These are phyloP conservation scores for Colinus virginianus DNA, from an alignment of 2,113 vertebrate species.

Conservation along the genomic window DNA sequence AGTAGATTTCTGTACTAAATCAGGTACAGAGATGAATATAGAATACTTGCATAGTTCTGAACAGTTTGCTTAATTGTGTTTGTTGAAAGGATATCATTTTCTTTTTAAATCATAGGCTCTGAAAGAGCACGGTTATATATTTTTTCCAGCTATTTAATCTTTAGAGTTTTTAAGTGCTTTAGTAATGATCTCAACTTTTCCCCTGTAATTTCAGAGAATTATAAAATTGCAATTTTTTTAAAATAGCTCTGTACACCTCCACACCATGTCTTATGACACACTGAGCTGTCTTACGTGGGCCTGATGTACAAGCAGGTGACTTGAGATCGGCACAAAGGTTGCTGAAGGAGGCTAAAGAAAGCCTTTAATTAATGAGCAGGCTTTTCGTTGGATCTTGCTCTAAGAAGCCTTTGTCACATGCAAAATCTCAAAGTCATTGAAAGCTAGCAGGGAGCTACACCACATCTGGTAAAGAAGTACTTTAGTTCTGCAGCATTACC, in stretches of 20 bases:
- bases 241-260: constrained; percentile 47
- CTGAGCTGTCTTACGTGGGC: neutral
- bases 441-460: neutral
- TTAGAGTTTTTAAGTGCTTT: constrained; percentile 53
- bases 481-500: neutral
- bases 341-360: neutral
- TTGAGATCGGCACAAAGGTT: constrained; percentile 4
- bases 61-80: constrained; percentile 37
- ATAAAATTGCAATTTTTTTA: constrained; percentile 33
- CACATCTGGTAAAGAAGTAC: neutral
- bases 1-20: neutral
- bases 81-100: constrained; percentile 70
- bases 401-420: neutral
- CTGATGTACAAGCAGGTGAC: neutral
- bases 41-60: constrained; percentile 28
- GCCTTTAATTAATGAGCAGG: neutral
- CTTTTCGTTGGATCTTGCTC: neutral
- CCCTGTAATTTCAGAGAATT: constrained; percentile 55
- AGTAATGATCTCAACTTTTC: constrained; percentile 36
- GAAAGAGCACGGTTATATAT: constrained; percentile 31
- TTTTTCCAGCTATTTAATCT: constrained; percentile 51
- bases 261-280: neutral
- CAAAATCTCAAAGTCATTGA: neutral
- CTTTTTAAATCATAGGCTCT: constrained; percentile 38
- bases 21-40: constrained; percentile 34